Percentiles rank a stretch among this genome's conserved stretches.
phyloP scores from a whole-genome alignment of 2,797 vertebrate species.

The Helarctos malayanus region DNA sequence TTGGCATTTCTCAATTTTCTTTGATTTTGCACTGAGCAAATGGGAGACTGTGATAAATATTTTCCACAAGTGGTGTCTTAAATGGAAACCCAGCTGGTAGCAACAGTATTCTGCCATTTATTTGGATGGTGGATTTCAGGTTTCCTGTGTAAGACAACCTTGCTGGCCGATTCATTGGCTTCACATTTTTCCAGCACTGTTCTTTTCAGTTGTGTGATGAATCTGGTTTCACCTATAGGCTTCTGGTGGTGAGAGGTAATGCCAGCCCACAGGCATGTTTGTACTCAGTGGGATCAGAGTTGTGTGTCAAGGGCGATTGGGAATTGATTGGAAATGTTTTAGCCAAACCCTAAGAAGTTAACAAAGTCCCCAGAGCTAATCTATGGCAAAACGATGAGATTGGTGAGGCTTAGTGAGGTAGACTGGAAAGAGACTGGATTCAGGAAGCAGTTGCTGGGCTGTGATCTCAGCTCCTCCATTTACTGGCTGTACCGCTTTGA shows the following conservation, averaged over 20 bases:
- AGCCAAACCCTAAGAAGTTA: background rate
- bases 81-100: slow-evolving; percentile 72
- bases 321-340: background rate
- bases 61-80: slow-evolving; percentile 65
- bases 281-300: background rate
- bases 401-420: background rate
- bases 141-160: background rate
- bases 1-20: slow-evolving; percentile 83
- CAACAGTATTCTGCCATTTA: slow-evolving; percentile 26
- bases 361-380: background rate
- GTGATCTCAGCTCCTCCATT: background rate
- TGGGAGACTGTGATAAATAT: slow-evolving; percentile 70
- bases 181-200: background rate
- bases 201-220: background rate
- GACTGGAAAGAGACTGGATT: background rate
- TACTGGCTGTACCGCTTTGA: too few relatives aligned
- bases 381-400: background rate
- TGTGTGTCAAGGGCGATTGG: background rate
- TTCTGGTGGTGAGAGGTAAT: background rate
- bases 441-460: background rate
- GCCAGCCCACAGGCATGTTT: background rate
- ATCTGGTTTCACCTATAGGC: background rate
- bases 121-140: slow-evolving; percentile 23
- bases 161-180: slow-evolving; percentile 2
- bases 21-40: slow-evolving; percentile 80